Evolutionary conservation across 1,140 invertebrate genomes (phyloP).

Genomic region (Zaprionus africanus): DNA sequence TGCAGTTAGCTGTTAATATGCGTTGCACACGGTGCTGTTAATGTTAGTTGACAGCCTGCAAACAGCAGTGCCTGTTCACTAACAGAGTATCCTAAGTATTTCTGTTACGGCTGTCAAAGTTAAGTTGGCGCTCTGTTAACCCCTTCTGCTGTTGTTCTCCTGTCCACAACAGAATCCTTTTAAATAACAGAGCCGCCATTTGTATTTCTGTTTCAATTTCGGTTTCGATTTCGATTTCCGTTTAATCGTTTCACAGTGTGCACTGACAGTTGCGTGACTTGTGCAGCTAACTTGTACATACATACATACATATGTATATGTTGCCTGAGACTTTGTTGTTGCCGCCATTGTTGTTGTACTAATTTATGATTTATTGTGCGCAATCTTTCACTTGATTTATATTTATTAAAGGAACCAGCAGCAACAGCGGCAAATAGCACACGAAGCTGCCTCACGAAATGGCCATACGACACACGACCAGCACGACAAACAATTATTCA

Average conservation of each 20-base stretch:
- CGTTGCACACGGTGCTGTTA: slow-evolving; percentile 1
- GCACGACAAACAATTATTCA: slow-evolving; percentile 36
- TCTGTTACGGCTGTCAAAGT: not conserved
- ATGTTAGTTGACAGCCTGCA: not conserved
- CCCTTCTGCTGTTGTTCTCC: not conserved
- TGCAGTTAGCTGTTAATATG: slow-evolving; percentile 18
- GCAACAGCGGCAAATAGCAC: slow-evolving; percentile 15
- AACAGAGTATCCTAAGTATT: slow-evolving; percentile 14
- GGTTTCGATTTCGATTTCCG: slow-evolving; percentile 6
- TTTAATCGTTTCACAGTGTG: slow-evolving; percentile 16
- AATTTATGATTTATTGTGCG: slow-evolving; percentile 60
- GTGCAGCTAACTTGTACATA: slow-evolving; percentile 7
- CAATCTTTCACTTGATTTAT: slow-evolving; percentile 75
- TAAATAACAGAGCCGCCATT: slow-evolving; percentile 14
- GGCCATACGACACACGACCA: slow-evolving; percentile 13
- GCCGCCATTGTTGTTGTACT: slow-evolving; percentile 48
- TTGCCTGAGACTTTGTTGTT: slow-evolving; percentile 39
- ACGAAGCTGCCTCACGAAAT: not conserved
- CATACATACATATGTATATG: too few species aligned
- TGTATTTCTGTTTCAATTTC: slow-evolving; percentile 14
- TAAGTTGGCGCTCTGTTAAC: not conserved
- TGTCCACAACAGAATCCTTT: not conserved
- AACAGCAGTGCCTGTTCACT: not conserved
- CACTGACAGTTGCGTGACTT: slow-evolving; percentile 45
- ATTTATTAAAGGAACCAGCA: slow-evolving; percentile 34